phyloP scores from a whole-genome alignment of 2,888 invertebrate species.

The Noctua janthe region DNA sequence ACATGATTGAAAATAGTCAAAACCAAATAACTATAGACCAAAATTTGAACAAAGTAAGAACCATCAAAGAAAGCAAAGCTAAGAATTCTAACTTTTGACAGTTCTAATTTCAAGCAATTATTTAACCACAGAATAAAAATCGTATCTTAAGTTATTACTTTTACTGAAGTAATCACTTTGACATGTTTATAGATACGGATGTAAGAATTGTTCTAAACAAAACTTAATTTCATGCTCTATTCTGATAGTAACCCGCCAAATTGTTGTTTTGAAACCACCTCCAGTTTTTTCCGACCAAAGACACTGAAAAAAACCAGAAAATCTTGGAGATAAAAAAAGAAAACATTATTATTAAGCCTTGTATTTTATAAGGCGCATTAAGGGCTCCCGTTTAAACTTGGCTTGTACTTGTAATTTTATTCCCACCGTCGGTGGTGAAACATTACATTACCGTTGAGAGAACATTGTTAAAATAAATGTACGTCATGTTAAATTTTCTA shows the following conservation, averaged over 20 bases:
- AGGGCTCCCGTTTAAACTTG: conserved; percentile 40
- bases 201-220: neutral
- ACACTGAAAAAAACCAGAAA: conserved; percentile 3
- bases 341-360: conserved; percentile 27
- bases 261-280: too few relatives aligned
- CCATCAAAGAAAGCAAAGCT: too few relatives aligned
- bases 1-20: neutral
- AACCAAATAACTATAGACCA: neutral
- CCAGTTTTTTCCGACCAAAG: neutral
- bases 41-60: too few relatives aligned
- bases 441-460: conserved; percentile 46
- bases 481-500: conserved; percentile 55
- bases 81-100: too few relatives aligned
- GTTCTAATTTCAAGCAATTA: too few relatives aligned
- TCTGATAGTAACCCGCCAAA: neutral
- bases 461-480: conserved; percentile 56
- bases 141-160: neutral
- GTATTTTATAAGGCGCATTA: conserved; percentile 25
- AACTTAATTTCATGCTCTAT: neutral
- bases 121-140: too few relatives aligned
- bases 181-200: neutral
- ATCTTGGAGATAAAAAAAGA: conserved; percentile 11
- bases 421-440: conserved; percentile 41
- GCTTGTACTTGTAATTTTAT: conserved; percentile 51
- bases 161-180: neutral